A percentile compares a stretch with the other conserved stretches of the same genome.
Conservation (phyloP, 2,797 vertebrate species). For the Manis crassicaudata region DNA sequence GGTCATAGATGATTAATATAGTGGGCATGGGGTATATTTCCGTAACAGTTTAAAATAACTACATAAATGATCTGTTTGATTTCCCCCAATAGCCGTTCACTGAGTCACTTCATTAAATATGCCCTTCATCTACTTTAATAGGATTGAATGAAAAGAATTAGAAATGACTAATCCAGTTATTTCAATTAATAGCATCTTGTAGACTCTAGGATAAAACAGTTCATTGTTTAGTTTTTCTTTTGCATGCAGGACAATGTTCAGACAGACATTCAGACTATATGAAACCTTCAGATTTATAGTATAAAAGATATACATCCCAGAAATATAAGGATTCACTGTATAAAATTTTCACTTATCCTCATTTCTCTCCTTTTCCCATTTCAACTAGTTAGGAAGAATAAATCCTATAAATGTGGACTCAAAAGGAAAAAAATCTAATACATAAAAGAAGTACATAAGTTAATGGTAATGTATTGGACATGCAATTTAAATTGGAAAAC, state of each 20-base stretch:
- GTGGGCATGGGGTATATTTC: neutral
- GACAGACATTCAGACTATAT: neutral
- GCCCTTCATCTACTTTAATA: slow-evolving; percentile 40
- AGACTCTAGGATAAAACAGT: neutral
- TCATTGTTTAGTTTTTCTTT: neutral
- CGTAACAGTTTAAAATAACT: neutral
- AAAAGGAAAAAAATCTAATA: slow-evolving; percentile 78
- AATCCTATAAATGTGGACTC: slow-evolving; percentile 64
- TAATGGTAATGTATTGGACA: slow-evolving; percentile 84
- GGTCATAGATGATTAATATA: neutral
- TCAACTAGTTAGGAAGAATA: slow-evolving; percentile 58
- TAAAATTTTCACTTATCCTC: slow-evolving; percentile 35
- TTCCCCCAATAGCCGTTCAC: neutral
- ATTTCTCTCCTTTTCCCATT: slow-evolving; percentile 60
- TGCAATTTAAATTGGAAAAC: slow-evolving; percentile 86
- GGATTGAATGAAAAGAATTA: slow-evolving; percentile 24
- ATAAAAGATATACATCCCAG: neutral
- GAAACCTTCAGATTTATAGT: neutral
- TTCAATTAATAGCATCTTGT: neutral
- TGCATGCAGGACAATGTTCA: neutral
- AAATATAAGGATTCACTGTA: slow-evolving; percentile 3
- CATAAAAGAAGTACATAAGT: slow-evolving; percentile 79
- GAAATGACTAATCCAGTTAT: slow-evolving; percentile 6
- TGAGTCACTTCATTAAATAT: slow-evolving; percentile 14
- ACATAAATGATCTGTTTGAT: neutral